phyloP scores from a whole-genome alignment of 2,888 invertebrate species.

The Euclidia mi region DNA sequence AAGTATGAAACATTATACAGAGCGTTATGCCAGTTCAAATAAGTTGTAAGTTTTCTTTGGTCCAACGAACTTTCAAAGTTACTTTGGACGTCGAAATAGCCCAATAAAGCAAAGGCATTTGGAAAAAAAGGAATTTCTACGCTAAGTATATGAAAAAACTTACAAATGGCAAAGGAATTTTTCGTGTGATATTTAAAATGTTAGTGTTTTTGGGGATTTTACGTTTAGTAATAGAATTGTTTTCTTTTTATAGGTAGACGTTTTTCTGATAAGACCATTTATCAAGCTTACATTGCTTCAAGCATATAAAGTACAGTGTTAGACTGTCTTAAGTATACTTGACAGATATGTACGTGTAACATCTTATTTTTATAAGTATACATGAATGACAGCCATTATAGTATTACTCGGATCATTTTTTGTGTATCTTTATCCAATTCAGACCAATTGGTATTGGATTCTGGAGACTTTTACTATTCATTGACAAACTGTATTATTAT shows the following conservation, averaged over 20 bases:
- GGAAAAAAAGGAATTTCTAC: constrained; percentile 39
- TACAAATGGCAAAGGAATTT: constrained; percentile 15
- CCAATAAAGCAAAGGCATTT: constrained; percentile 53
- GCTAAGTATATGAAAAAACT: constrained; percentile 55
- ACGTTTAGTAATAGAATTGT: neutral
- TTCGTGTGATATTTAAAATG: constrained; percentile 5
- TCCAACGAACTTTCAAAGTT: constrained; percentile 53
- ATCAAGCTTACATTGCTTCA: neutral
- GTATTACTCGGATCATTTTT: no score
- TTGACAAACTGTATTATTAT: no score
- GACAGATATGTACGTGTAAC: no score
- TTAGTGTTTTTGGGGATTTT: constrained; percentile 8
- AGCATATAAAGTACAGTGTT: no score
- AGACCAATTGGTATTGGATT: no score
- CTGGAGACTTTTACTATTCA: no score
- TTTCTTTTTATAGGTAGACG: neutral
- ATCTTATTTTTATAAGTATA: no score
- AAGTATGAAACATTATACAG: constrained; percentile 52
- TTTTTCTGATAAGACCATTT: constrained; percentile 2
- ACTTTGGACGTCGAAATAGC: constrained; percentile 47
- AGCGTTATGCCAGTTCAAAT: constrained; percentile 41
- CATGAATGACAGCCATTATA: no score
- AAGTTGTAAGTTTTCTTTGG: constrained; percentile 53
- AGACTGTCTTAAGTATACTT: no score
- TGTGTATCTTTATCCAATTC: no score